Base-by-base conservation (phyloP, 2,888 invertebrate species). In the Ametastegia equiseti region DNA sequence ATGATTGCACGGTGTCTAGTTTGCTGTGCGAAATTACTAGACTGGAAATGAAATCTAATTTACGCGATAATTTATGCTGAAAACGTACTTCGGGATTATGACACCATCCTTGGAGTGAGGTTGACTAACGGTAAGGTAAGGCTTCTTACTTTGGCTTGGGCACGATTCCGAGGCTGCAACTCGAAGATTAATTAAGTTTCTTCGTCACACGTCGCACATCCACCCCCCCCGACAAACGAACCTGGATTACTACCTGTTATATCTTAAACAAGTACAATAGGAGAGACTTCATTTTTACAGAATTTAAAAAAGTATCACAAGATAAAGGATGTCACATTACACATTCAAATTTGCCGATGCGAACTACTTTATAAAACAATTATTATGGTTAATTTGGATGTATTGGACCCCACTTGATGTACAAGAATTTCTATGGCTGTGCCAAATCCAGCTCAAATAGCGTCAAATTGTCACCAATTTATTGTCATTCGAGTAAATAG, bases 11-110 rank as follows among this genome's bases (percentile, higher is more conserved):
- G 63, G 13, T 30, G 9, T 27, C 50, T 33, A 13, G 75, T 50
- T 54, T 71, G 27, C 27, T 30, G n/a, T n/a, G n/a, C n/a, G n/a
- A 30, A 13, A 71, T 71, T 36, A 50, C 50, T 19, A 23, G n/a
- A 54, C 54, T 54, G 50, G 75, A 75, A 75, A 75, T 30, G 33
- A n/a, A 54, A 75, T 54, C 50, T 75, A 54, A 75, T 54, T 54
- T 54, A 75, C 54, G 36, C 13, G 30, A 54, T 75, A 50, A 75
- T 75, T 75, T 75, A 75, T 75, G 19, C 75, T 50, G 36, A 33
- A 75, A 54, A 50, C 75, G 75, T 75, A 75, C 73, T 75, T 36
- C n/a, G 54, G 73, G 50, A 75, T 75, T 54, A 75, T n/a, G 73
- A 75, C 50, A 54, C n/a, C 73, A 33, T 75, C 50, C 54, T 75